Conservation (phyloP, 2,113 vertebrate species). For the Hymenochirus boettgeri region DNA sequence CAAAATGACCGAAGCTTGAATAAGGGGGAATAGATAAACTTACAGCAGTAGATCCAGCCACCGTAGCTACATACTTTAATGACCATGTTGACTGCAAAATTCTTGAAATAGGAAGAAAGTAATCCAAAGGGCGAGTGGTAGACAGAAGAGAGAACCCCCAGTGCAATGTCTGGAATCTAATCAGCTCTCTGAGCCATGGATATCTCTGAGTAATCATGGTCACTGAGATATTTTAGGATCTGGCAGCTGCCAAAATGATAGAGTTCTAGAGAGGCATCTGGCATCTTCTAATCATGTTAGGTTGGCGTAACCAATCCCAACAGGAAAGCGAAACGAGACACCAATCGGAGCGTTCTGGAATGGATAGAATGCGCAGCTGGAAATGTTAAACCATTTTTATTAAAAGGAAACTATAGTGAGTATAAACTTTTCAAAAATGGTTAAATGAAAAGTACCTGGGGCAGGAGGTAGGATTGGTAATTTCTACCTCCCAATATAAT, state of each 20-base stretch:
- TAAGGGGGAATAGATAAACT: constrained; percentile 49
- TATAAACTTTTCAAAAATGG: too few species aligned
- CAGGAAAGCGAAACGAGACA: constrained; percentile 59
- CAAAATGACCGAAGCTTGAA: too few species aligned
- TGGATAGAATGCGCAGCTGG: too few species aligned
- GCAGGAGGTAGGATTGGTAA: too few species aligned
- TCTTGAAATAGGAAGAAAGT: constrained; percentile 42
- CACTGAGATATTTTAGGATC: constrained; percentile 50
- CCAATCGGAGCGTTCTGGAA: constrained; percentile 58
- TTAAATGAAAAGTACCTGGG: too few species aligned
- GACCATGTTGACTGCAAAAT: constrained; percentile 75
- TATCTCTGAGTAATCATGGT: constrained; percentile 51
- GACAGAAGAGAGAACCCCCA: constrained; percentile 30
- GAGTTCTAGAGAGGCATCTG: constrained; percentile 59
- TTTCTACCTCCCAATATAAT: too few species aligned
- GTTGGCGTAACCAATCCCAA: constrained; percentile 59
- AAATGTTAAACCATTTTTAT: too few species aligned
- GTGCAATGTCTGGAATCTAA: constrained; percentile 10
- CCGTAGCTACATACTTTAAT: constrained; percentile 93
- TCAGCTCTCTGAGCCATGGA: constrained; percentile 22
- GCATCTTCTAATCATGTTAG: constrained; percentile 53
- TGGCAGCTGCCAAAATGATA: constrained; percentile 50
- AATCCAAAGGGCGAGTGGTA: constrained; percentile 11
- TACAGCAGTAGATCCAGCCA: constrained; percentile 97
- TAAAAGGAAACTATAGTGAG: too few species aligned